These are phyloP conservation scores for Pristionchus pacificus DNA, from an alignment of 1,140 invertebrate species.

Conservation along the genomic window DNA sequence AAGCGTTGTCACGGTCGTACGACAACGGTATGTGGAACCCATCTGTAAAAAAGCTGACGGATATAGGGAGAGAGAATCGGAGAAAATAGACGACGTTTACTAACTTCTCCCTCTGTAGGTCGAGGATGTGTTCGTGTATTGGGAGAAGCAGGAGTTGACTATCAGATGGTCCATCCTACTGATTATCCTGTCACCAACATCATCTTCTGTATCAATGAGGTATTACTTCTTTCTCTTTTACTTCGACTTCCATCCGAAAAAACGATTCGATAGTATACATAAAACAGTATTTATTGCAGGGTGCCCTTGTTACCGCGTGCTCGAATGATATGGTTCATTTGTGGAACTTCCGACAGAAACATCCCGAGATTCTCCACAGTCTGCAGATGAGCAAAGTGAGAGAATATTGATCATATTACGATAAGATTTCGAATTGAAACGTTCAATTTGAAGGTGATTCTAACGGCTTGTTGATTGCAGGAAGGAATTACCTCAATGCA, in stretches of 20 bases:
- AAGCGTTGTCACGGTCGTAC: too few species aligned
- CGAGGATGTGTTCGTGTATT: conserved; percentile 85
- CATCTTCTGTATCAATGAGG: conserved; percentile 88
- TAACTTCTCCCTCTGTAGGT: conserved; percentile 57
- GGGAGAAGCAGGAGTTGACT: conserved; percentile 88
- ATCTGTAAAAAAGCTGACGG: too few species aligned
- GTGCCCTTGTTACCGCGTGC: conserved; percentile 84
- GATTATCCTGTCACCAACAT: conserved; percentile 73
- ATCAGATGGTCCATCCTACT: conserved; percentile 74
- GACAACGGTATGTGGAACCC: too few species aligned
- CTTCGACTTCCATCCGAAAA: background rate
- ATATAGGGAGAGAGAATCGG: too few species aligned
- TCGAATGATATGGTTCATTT: conserved; percentile 89
- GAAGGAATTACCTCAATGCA: conserved; percentile 83
- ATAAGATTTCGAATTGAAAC: background rate
- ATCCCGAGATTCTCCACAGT: conserved; percentile 85
- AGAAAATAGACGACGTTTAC: too few species aligned
- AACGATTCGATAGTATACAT: conserved; percentile 11
- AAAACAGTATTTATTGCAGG: conserved; percentile 60
- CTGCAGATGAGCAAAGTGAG: conserved; percentile 93
- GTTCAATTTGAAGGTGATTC: background rate
- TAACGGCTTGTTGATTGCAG: conserved; percentile 9
- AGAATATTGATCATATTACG: conserved; percentile 57
- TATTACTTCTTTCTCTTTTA: conserved; percentile 33
- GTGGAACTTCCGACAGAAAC: conserved; percentile 94